phyloP scores from a whole-genome alignment of 2,113 vertebrate genomes.

The Emydocephalus ijimae region DNA sequence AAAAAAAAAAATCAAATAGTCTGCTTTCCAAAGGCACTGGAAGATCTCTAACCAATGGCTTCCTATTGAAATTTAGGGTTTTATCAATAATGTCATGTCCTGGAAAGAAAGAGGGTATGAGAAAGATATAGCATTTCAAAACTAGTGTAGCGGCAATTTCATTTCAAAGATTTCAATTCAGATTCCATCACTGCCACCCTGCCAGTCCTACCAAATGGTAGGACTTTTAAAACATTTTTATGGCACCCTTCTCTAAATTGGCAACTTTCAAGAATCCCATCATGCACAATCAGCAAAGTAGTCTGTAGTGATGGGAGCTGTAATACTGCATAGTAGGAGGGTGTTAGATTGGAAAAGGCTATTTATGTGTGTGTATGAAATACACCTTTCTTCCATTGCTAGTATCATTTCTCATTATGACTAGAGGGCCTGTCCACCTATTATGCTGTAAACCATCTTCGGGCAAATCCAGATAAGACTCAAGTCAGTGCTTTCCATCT shows the following conservation, averaged over 20 bases:
- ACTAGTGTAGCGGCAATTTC: background rate
- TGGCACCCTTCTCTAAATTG: background rate
- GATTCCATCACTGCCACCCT: background rate
- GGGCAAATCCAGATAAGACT: too few species aligned
- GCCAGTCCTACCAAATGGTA: background rate
- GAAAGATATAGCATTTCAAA: background rate
- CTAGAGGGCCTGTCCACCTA: too few species aligned
- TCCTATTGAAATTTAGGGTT: background rate
- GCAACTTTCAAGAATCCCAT: background rate
- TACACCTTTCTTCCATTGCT: background rate
- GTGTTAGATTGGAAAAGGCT: background rate
- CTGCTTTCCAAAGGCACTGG: background rate
- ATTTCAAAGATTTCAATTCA: too few species aligned
- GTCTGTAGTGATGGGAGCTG: background rate
- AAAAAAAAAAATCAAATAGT: background rate
- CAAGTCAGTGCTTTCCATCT: too few species aligned
- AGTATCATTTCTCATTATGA: background rate
- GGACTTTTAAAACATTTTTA: background rate
- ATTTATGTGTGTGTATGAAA: background rate
- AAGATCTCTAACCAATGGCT: background rate
- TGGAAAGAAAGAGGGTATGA: background rate
- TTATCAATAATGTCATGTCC: background rate
- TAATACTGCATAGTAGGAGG: background rate
- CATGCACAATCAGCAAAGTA: background rate
- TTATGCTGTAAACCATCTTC: too few species aligned